A percentile compares a stretch with the other conserved stretches of the same genome.
phyloP scores from a whole-genome alignment of 23 tunicate genomes.

The Ciona savignyi region DNA sequence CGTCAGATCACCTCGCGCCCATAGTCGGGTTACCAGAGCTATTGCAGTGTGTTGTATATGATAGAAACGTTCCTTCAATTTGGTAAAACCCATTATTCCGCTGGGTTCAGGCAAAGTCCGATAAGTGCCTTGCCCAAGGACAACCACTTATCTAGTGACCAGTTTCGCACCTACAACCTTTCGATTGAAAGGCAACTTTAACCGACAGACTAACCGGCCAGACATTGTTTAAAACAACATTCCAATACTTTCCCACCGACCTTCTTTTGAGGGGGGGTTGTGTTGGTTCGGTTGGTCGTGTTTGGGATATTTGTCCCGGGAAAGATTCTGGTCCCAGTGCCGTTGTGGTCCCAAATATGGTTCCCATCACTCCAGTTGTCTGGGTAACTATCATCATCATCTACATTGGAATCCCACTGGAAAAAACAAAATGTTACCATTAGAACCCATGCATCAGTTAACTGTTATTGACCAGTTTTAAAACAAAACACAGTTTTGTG shows the following conservation, averaged over 20 bases:
- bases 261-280: conserved; percentile 32
- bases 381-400: neutral
- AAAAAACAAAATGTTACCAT: no score
- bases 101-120: neutral
- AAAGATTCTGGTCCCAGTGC: conserved; percentile 56
- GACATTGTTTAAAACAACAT: no score
- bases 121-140: neutral
- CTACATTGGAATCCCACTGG: neutral
- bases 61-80: neutral
- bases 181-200: neutral
- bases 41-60: neutral
- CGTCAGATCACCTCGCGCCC: neutral
- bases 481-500: no score
- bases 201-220: no score
- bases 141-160: no score
- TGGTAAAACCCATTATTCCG: neutral
- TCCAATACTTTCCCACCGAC: conserved; percentile 11
- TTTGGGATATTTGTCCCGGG: conserved; percentile 3
- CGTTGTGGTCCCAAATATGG: conserved; percentile 41
- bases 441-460: neutral
- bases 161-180: neutral
- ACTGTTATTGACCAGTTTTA: no score
- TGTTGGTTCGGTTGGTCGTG: conserved; percentile 18
- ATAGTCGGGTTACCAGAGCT: neutral
- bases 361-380: neutral